These are phyloP conservation scores for Agrotis puta DNA, from an alignment of 2,888 invertebrate species.

Conservation along the genomic window DNA sequence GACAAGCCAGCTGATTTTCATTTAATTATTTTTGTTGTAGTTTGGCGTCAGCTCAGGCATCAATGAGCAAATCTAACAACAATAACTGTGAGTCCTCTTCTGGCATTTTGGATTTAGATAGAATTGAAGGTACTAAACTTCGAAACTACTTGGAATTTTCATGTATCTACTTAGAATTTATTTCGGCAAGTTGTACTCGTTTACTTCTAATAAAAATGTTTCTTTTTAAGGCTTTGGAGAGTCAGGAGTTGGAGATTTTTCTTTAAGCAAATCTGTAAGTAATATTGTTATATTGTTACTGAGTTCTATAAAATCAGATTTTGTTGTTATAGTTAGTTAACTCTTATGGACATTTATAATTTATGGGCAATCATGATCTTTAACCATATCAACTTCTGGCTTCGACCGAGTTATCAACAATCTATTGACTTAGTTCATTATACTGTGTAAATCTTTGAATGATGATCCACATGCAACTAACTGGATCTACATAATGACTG, in stretches of 20 bases:
- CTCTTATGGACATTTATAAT: too few species aligned
- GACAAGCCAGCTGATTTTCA: constrained; percentile 57
- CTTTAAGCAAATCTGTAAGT: constrained; percentile 83
- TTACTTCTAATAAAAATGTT: constrained; percentile 2
- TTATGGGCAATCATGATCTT: too few species aligned
- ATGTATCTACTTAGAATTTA: not conserved
- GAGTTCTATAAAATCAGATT: not conserved
- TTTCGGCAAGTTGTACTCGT: not conserved
- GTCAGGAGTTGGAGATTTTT: constrained; percentile 74
- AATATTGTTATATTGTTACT: constrained; percentile 26
- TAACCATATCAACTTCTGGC: too few species aligned
- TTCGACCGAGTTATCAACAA: not conserved
- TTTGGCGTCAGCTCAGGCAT: constrained; percentile 64
- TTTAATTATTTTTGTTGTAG: constrained; percentile 63
- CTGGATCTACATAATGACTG: too few species aligned
- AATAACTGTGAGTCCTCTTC: constrained; percentile 81
- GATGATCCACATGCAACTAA: too few species aligned
- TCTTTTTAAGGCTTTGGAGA: constrained; percentile 82
- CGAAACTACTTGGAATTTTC: not conserved
- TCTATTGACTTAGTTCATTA: not conserved
- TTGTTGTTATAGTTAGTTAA: too few species aligned
- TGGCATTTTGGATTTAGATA: constrained; percentile 85
- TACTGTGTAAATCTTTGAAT: too few species aligned
- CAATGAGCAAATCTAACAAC: constrained; percentile 48
- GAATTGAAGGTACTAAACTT: constrained; percentile 78